Conservation (phyloP, 2,113 vertebrate species). For the Aplodontia rufa region DNA sequence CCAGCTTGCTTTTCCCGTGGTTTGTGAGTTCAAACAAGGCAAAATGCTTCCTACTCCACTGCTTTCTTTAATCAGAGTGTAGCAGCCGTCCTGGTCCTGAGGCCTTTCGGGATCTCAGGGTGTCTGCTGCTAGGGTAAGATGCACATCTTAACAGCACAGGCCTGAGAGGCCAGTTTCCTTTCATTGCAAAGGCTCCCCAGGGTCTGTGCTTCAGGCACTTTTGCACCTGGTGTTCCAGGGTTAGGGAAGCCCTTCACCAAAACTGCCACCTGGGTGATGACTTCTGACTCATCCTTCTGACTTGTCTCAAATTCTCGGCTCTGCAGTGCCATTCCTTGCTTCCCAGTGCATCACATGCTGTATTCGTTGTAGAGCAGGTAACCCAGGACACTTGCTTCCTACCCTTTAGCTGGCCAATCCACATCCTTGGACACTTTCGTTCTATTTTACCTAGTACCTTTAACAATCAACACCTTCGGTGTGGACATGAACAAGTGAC, state of each 20-base stretch:
- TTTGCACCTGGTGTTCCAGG: not conserved
- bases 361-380: not conserved
- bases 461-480: not conserved
- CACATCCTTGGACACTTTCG: not conserved
- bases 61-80: not conserved
- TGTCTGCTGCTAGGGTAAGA: not conserved
- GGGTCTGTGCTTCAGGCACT: not conserved
- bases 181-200: not conserved
- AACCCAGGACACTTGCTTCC: not conserved
- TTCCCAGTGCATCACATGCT: not conserved
- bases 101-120: not conserved
- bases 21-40: conserved; percentile 14
- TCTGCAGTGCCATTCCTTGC: not conserved
- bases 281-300: not conserved
- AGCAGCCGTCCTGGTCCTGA: rapidly evolving
- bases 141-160: rapidly evolving
- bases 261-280: not conserved
- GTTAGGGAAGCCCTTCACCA: not conserved
- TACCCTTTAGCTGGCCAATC: not conserved
- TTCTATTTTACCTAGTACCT: not conserved
- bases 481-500: not conserved
- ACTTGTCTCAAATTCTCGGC: not conserved
- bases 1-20: not conserved
- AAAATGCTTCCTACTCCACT: not conserved
- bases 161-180: not conserved